Evolutionary conservation across 2,888 invertebrate genomes (phyloP), one percentile per base, ranked within the genome.

Genomic region (Sarcophaga variegata): DNA sequence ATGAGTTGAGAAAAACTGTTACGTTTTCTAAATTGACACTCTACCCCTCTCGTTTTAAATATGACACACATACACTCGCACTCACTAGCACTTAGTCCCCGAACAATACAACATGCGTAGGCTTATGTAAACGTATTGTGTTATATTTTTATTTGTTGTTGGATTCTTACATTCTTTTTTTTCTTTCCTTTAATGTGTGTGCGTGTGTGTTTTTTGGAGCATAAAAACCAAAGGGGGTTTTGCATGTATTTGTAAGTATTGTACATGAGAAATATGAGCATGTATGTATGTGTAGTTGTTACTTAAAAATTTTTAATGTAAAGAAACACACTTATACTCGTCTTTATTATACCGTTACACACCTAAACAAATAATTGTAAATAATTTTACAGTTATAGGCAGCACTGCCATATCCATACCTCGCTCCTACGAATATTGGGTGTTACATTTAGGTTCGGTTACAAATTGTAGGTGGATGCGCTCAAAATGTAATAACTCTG

Each of bases 1-100:
- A 74, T 81, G 78, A 85, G 78, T 75, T 82, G 77, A 20, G 60
- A 67, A 85, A 80, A 70, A 54, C 54, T 54, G 12, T 37, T 74
- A 62, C 62, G 69, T 47, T 75, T 70, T 74, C 85, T 78, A 82
- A 80, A 71, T 20, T 80, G 12, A 10, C 45, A 37, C 71, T 47
- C 49, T 22, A 45, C 54, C 20, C 70, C 49, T 17, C 54, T 17
- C 17, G 3, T 54, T 54, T 54, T 54, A 1, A 54, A 54, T 14
- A 17, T 17, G 17, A 54, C 54, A 37, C 37, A 6, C 37, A 37
- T 1, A 37, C 37, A 8, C 54, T 17, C 17, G 4, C 12, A 17
- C 1, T 1, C 37, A 8, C 54, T 17, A 5, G 4, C 12, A 17
- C 1, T 1, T 37, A 2, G 37, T 37, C 37, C 37, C 37, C 37